These are phyloP conservation scores for Halyomorpha halys DNA, from an alignment of 1,140 invertebrate species.

Conservation along the genomic window DNA sequence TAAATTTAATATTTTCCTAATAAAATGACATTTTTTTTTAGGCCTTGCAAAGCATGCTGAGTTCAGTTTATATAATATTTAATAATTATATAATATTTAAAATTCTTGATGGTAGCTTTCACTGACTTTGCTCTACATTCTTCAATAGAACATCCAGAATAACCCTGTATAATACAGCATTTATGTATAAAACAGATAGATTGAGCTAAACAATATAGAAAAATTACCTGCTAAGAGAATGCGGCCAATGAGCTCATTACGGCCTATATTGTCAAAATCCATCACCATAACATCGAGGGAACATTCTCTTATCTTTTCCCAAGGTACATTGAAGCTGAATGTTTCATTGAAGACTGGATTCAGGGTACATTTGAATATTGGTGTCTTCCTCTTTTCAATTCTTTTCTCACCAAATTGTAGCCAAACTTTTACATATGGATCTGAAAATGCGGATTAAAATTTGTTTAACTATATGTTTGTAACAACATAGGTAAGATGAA, in stretches of 20 bases:
- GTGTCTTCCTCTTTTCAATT: slow-evolving; percentile 91
- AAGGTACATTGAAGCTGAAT: slow-evolving; percentile 85
- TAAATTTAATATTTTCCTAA: too few relatives aligned
- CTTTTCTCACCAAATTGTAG: slow-evolving; percentile 87
- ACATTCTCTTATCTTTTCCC: slow-evolving; percentile 88
- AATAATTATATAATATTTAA: too few relatives aligned
- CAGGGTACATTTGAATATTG: slow-evolving; percentile 84
- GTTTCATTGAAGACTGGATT: slow-evolving; percentile 89
- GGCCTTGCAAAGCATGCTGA: too few relatives aligned
- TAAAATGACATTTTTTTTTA: too few relatives aligned
- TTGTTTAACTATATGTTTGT: neutral
- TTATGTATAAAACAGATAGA: too few relatives aligned
- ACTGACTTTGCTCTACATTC: too few relatives aligned
- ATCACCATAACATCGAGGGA: slow-evolving; percentile 86
- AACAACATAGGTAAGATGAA: neutral
- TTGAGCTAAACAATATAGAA: too few relatives aligned
- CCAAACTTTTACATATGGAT: slow-evolving; percentile 96
- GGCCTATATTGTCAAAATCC: slow-evolving; percentile 89
- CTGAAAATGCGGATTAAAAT: slow-evolving; percentile 44
- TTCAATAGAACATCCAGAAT: too few relatives aligned
- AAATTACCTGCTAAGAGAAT: slow-evolving; percentile 70
- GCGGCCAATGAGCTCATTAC: slow-evolving; percentile 83
- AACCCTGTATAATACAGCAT: too few relatives aligned
- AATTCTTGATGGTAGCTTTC: too few relatives aligned
- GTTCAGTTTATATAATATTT: too few relatives aligned